Conservation (phyloP, 2,888 invertebrate species). For the Cheilosia impressa region DNA sequence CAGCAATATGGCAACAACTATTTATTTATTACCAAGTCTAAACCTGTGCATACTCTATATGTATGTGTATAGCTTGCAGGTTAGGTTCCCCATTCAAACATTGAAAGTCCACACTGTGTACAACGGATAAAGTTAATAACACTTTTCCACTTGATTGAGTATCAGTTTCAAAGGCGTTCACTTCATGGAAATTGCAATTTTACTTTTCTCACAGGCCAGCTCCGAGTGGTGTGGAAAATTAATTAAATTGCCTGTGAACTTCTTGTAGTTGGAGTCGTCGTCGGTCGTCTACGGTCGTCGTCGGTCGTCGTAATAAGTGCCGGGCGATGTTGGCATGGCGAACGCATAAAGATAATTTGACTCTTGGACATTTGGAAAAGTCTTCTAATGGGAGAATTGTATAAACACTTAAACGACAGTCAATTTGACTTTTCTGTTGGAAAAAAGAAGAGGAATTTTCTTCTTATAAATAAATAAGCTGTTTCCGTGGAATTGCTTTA, state of each 20-base stretch:
- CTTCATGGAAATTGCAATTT: constrained; percentile 72
- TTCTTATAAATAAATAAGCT: no score
- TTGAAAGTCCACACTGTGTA: constrained; percentile 45
- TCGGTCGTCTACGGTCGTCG: constrained; percentile 1
- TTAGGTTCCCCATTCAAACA: constrained; percentile 52
- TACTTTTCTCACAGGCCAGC: constrained; percentile 52
- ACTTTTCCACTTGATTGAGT: constrained; percentile 75
- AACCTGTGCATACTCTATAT: constrained; percentile 43
- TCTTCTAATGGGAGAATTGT: constrained; percentile 53
- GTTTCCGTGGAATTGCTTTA: no score
- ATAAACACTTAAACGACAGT: background rate
- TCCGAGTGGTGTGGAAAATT: constrained; percentile 68
- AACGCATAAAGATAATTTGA: constrained; percentile 53
- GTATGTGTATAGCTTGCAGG: background rate
- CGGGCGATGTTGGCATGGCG: background rate
- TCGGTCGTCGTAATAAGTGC: background rate
- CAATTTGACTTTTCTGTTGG: background rate
- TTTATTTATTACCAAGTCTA: constrained; percentile 63
- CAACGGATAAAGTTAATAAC: constrained; percentile 74
- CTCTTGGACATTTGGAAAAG: constrained; percentile 71
- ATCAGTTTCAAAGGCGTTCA: constrained; percentile 72
- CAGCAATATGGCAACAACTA: constrained; percentile 64
- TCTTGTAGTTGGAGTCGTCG: background rate
- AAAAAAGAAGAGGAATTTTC: no score
- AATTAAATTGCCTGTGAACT: constrained; percentile 73